Percentiles rank a stretch among this genome's conserved stretches.
phyloP scores from a whole-genome alignment of 1,140 invertebrate genomes.

The Monochamus saltuarius region DNA sequence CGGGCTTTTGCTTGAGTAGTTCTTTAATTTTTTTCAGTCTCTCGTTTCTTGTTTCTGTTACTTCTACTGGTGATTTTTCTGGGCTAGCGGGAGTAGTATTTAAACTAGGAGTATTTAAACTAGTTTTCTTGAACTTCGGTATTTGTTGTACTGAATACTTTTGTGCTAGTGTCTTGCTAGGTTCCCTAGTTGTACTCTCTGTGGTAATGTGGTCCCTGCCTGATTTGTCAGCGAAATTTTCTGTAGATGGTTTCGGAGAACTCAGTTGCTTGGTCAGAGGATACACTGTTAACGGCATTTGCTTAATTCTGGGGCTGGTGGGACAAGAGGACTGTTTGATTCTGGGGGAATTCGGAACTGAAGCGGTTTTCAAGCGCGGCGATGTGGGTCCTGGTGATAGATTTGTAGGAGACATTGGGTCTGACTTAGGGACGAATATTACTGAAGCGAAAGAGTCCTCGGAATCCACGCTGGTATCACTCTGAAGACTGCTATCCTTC shows the following conservation, averaged over 20 bases:
- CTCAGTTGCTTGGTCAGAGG: constrained; percentile 60
- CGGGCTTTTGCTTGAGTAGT: constrained; percentile 63
- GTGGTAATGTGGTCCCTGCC: constrained; percentile 45
- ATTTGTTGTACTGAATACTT: constrained; percentile 49
- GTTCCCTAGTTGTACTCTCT: constrained; percentile 12
- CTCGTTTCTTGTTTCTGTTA: constrained; percentile 57
- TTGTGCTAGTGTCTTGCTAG: constrained; percentile 40
- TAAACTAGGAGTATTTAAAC: constrained; percentile 33
- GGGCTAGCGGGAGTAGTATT: constrained; percentile 19
- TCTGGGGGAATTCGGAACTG: constrained; percentile 71
- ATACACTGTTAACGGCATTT: constrained; percentile 54
- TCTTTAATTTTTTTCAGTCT: constrained; percentile 69
- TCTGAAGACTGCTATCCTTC: constrained; percentile 88
- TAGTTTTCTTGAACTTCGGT: constrained; percentile 46
- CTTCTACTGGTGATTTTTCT: constrained; percentile 43
- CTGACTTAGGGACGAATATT: constrained; percentile 77
- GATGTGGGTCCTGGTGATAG: constrained; percentile 63
- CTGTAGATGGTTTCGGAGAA: constrained; percentile 57
- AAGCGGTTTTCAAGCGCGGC: constrained; percentile 57
- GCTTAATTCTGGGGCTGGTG: constrained; percentile 63
- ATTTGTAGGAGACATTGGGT: constrained; percentile 58
- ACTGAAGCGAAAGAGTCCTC: constrained; percentile 91
- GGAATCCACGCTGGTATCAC: constrained; percentile 89
- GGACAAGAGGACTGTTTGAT: constrained; percentile 61
- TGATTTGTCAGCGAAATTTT: constrained; percentile 51